Percentiles rank a stretch among this genome's conserved stretches.
These are phyloP conservation scores for Drosophila pruinosa DNA, from an alignment of 1,140 invertebrate species.

Conservation along the genomic window DNA sequence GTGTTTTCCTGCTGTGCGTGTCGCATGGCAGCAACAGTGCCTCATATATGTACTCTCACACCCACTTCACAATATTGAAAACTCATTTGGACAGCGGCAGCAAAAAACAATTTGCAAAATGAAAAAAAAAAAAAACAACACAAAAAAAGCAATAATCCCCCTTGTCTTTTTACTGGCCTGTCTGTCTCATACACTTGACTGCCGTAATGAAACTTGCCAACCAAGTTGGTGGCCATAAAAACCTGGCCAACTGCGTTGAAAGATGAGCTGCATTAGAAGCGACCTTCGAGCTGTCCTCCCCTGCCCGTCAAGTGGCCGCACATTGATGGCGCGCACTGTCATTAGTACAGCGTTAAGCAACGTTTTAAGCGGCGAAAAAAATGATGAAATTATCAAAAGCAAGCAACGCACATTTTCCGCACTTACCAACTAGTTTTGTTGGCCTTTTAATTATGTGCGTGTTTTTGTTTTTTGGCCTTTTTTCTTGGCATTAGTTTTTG, in stretches of 20 bases:
- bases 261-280: conserved; percentile 41
- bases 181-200: conserved; percentile 9
- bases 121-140: conserved; percentile 16
- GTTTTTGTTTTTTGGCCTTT: conserved; percentile 8
- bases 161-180: not conserved
- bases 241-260: not conserved
- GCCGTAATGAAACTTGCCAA: conserved; percentile 35
- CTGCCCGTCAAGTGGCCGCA: conserved; percentile 29
- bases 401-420: conserved; percentile 35
- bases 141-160: conserved; percentile 28
- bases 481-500: conserved; percentile 8
- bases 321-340: conserved; percentile 22
- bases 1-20: conserved; percentile 32
- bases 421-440: conserved; percentile 21
- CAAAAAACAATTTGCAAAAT: conserved; percentile 45
- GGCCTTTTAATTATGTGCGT: conserved; percentile 29
- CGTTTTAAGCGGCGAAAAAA: conserved; percentile 3
- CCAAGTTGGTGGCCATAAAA: conserved; percentile 30
- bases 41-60: not conserved
- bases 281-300: conserved; percentile 24
- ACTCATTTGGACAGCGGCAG: conserved; percentile 45
- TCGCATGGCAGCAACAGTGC: conserved; percentile 23
- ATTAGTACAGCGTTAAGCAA: conserved; percentile 29
- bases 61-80: conserved; percentile 48
- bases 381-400: conserved; percentile 37